Percentiles rank a stretch among this genome's conserved stretches.
Evolutionary conservation across 2,113 vertebrate genomes (phyloP).

Genomic region (Mormyrus iriodes): DNA sequence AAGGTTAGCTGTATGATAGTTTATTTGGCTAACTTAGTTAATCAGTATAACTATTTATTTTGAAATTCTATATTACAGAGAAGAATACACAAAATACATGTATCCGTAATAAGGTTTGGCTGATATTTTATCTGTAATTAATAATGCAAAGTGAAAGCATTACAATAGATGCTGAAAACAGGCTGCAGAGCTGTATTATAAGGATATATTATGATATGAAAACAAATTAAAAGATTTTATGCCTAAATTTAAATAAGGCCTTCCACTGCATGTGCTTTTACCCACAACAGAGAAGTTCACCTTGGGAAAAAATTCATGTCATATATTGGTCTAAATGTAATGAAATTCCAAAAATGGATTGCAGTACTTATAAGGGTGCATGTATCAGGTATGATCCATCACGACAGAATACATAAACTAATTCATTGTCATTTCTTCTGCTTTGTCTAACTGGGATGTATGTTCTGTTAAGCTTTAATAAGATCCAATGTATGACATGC

Average conservation of each 20-base stretch:
- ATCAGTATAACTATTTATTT: too few relatives aligned
- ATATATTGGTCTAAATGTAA: background rate
- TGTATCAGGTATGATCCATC: background rate
- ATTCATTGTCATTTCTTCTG: background rate
- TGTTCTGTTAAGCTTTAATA: background rate
- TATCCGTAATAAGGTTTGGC: background rate
- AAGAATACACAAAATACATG: background rate
- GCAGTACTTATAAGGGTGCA: background rate
- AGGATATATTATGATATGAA: background rate
- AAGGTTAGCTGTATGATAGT: too few relatives aligned
- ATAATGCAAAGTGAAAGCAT: background rate
- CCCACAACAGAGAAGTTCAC: background rate
- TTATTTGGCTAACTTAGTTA: too few relatives aligned
- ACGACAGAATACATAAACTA: background rate
- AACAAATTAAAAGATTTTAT: background rate
- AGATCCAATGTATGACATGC: background rate
- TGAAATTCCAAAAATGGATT: background rate
- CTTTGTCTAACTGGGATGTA: background rate
- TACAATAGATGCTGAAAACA: background rate
- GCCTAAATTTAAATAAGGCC: background rate
- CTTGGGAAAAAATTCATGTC: background rate
- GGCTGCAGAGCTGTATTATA: background rate
- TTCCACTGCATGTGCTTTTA: background rate
- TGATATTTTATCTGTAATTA: background rate
- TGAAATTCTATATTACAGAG: background rate